Conservation (phyloP, 1,140 invertebrate genomes). For the Achroia grisella region DNA sequence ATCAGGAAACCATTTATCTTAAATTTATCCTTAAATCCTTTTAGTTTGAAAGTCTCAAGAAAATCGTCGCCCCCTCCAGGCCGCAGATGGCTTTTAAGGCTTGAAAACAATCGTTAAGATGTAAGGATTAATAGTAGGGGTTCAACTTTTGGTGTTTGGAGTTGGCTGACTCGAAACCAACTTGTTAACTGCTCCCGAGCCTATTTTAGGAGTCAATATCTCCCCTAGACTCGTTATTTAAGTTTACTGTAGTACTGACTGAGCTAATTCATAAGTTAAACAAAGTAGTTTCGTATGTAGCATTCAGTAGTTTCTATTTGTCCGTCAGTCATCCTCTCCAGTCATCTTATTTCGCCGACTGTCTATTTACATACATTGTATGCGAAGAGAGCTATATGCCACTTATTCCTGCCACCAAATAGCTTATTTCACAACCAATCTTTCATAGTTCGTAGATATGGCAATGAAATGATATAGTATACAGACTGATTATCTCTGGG, state of each 20-base stretch:
- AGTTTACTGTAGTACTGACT: too few species aligned
- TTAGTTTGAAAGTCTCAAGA: conserved; percentile 20
- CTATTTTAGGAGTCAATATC: conserved; percentile 16
- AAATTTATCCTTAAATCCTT: conserved; percentile 14
- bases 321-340: too few species aligned
- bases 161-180: conserved; percentile 14
- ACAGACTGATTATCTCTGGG: not conserved
- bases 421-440: too few species aligned
- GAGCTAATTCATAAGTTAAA: too few species aligned
- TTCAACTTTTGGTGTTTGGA: conserved; percentile 15
- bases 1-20: not conserved
- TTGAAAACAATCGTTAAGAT: conserved; percentile 44
- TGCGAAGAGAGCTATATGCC: too few species aligned
- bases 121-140: conserved; percentile 30
- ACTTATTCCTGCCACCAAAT: too few species aligned
- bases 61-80: conserved; percentile 13
- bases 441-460: too few species aligned
- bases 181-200: conserved; percentile 19
- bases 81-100: conserved; percentile 40
- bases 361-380: too few species aligned
- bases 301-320: too few species aligned
- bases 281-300: too few species aligned
- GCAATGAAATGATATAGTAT: not conserved
- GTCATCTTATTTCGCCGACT: too few species aligned
- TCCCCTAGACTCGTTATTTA: too few species aligned